A percentile compares a stretch with the other conserved stretches of the same genome.
Conservation (phyloP, 1,140 invertebrate genomes). For the Megalopta genalis region DNA sequence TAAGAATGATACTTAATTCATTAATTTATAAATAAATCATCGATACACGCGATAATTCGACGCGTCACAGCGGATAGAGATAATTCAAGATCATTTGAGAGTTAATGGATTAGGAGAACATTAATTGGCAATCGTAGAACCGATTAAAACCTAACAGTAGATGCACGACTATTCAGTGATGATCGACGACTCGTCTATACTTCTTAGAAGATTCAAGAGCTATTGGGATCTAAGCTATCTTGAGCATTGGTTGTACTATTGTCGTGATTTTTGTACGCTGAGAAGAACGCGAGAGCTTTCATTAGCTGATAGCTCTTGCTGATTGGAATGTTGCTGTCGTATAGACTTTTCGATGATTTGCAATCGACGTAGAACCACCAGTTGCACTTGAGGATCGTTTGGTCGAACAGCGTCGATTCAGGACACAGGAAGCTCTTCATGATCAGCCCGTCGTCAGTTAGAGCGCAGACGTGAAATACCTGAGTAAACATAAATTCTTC, state of each 20-base stretch:
- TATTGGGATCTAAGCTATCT: constrained; percentile 24
- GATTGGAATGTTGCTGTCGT: constrained; percentile 93
- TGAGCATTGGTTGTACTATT: constrained; percentile 62
- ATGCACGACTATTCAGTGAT: constrained; percentile 32
- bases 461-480: constrained; percentile 94
- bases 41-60: too few relatives aligned
- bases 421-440: constrained; percentile 95
- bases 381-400: constrained; percentile 93
- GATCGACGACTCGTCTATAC: background rate
- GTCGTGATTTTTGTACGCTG: constrained; percentile 86
- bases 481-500: constrained; percentile 72
- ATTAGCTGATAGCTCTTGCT: constrained; percentile 95
- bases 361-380: constrained; percentile 96
- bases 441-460: constrained; percentile 92
- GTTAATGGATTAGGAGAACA: constrained; percentile 39
- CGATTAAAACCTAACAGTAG: constrained; percentile 3
- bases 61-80: background rate
- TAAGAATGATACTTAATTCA: background rate
- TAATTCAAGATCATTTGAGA: background rate
- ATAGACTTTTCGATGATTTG: constrained; percentile 87
- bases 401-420: constrained; percentile 93
- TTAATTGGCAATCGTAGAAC: constrained; percentile 34
- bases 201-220: background rate
- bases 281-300: constrained; percentile 93
- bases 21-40: background rate